Percentiles rank a stretch among this genome's conserved stretches.
Evolutionary conservation across 2,113 vertebrate genomes (phyloP).

Genomic region (Campylomormyrus tamandua): DNA sequence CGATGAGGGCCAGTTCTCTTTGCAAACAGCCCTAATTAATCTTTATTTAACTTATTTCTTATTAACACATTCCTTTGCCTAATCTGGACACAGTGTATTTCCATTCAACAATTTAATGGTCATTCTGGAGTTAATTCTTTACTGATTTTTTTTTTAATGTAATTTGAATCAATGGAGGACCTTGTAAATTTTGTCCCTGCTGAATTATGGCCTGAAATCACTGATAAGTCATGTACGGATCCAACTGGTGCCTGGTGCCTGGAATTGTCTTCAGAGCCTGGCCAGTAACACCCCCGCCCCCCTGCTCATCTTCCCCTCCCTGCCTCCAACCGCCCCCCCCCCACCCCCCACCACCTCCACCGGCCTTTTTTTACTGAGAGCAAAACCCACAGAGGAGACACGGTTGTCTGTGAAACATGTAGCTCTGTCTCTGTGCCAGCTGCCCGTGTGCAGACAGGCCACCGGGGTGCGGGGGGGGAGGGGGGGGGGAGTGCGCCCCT

Average conservation of each 20-base stretch:
- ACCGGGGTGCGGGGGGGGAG: not conserved
- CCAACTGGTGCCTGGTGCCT: slow-evolving; percentile 40
- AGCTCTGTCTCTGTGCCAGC: slow-evolving; percentile 18
- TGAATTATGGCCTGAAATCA: slow-evolving; percentile 33
- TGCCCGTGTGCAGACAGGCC: slow-evolving; percentile 23
- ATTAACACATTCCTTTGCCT: not conserved
- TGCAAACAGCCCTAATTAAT: not conserved
- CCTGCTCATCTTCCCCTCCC: not conserved
- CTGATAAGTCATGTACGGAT: slow-evolving; percentile 29
- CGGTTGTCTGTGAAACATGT: slow-evolving; percentile 27
- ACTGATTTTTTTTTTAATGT: not conserved
- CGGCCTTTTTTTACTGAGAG: slow-evolving; percentile 38
- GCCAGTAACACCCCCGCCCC: slow-evolving; percentile 32
- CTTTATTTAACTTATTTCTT: not conserved
- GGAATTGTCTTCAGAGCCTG: slow-evolving; percentile 21
- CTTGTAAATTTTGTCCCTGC: slow-evolving; percentile 20
- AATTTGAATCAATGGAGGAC: slow-evolving; percentile 32
- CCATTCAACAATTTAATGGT: not conserved
- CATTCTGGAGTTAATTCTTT: slow-evolving; percentile 11
- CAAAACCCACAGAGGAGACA: slow-evolving; percentile 42
- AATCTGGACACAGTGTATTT: not conserved
- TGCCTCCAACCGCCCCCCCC: no score
- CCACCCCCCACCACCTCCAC: not conserved
- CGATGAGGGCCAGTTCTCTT: not conserved
- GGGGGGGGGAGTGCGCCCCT: not conserved